Percentiles rank a stretch among this genome's conserved stretches.
Evolutionary conservation across 92 coral and sea anemone genomes (phyloP).

Genomic region (Isaurus tuberculatus): DNA sequence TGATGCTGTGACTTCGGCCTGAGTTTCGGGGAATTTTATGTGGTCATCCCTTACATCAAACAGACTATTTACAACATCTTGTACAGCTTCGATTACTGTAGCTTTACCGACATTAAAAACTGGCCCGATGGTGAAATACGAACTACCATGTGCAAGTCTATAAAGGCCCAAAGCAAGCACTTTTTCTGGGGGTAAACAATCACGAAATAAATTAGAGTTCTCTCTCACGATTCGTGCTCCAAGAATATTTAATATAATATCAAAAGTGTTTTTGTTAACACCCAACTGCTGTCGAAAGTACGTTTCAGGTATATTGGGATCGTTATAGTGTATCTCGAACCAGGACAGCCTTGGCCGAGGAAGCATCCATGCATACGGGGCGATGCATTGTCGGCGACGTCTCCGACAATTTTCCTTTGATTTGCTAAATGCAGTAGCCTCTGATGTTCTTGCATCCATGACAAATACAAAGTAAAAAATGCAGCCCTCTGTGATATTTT

Average conservation of each 20-base stretch:
- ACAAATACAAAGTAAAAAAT: constrained; percentile 43
- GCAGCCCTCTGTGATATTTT: constrained; percentile 44
- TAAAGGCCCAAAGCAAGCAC: constrained; percentile 55
- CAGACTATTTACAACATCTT: constrained; percentile 45
- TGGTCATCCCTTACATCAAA: constrained; percentile 32
- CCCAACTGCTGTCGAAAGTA: constrained; percentile 57
- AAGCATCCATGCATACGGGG: constrained; percentile 51
- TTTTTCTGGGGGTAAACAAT: constrained; percentile 53
- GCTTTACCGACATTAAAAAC: constrained; percentile 52
- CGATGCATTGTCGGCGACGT: constrained; percentile 36
- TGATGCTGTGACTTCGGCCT: constrained; percentile 49
- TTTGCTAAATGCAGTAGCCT: constrained; percentile 40
- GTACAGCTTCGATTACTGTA: constrained; percentile 54
- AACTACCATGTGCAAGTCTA: constrained; percentile 42
- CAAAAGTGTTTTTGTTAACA: constrained; percentile 43
- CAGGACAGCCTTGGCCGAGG: constrained; percentile 55
- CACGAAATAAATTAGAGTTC: constrained; percentile 40
- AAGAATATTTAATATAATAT: constrained; percentile 1
- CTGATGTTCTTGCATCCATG: constrained; percentile 35
- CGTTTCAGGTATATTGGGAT: constrained; percentile 37
- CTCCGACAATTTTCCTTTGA: constrained; percentile 38
- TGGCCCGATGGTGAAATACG: constrained; percentile 50
- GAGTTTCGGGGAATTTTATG: constrained; percentile 54
- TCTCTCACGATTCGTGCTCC: constrained; percentile 24
- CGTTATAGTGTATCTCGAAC: constrained; percentile 49